phyloP scores from a whole-genome alignment of 2,113 vertebrate species.

The Amazona guildingii region DNA sequence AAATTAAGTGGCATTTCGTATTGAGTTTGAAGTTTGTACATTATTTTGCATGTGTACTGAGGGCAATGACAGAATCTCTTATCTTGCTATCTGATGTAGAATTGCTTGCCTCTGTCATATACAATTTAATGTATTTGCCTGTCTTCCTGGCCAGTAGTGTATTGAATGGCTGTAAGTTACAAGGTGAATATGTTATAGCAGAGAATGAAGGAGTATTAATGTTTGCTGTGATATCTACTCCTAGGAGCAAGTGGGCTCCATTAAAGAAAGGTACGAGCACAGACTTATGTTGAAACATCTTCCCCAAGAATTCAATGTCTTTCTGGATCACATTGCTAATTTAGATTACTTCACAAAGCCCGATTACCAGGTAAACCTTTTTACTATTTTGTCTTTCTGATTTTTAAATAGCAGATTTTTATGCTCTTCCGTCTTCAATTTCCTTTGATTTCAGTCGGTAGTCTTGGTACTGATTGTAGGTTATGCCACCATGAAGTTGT shows the following conservation, averaged over 20 bases:
- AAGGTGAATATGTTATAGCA: neutral
- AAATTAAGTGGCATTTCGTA: neutral
- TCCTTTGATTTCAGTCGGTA: neutral
- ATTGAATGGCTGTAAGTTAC: neutral
- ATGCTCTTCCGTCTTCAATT: neutral
- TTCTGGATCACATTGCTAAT: slow-evolving; percentile 92
- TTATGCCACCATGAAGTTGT: neutral
- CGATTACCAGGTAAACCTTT: slow-evolving; percentile 89
- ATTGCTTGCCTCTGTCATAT: neutral
- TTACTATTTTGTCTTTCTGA: neutral
- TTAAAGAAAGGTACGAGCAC: slow-evolving; percentile 96
- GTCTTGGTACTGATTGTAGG: neutral
- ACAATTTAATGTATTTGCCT: neutral
- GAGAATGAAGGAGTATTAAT: neutral
- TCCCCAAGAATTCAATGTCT: slow-evolving; percentile 90
- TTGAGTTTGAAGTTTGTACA: neutral
- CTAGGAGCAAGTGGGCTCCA: slow-evolving; percentile 96
- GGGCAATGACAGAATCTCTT: neutral
- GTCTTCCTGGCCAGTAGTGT: neutral
- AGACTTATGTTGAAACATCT: slow-evolving; percentile 96
- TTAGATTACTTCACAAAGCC: slow-evolving; percentile 98
- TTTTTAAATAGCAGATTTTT: neutral
- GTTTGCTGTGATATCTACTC: slow-evolving; percentile 36
- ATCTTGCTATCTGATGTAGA: neutral
- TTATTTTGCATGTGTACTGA: neutral